phyloP scores from a whole-genome alignment of 2,888 invertebrate genomes.

The Pyralis farinalis region DNA sequence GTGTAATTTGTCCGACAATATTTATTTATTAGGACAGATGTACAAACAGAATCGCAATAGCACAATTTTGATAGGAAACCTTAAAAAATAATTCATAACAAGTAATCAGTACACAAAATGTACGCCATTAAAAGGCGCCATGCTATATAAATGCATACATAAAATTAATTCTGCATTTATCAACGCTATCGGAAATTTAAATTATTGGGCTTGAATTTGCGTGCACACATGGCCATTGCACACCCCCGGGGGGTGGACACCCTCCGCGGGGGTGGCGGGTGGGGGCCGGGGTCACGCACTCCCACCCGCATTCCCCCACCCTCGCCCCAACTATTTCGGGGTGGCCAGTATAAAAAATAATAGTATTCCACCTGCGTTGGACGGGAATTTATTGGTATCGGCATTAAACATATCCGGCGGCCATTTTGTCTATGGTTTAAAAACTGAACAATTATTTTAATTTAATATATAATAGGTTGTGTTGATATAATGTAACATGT shows the following conservation, averaged over 20 bases:
- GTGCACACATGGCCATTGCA: constrained; percentile 72
- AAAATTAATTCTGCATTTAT: constrained; percentile 67
- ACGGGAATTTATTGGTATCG: constrained; percentile 64
- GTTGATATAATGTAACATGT: no score
- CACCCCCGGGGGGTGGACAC: constrained; percentile 12
- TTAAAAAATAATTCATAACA: not conserved
- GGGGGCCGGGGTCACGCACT: constrained; percentile 58
- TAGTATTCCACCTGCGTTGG: constrained; percentile 73
- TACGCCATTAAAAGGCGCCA: not conserved
- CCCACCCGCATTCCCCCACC: constrained; percentile 55
- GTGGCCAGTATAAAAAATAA: constrained; percentile 73
- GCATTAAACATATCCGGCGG: constrained; percentile 60
- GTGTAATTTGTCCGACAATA: no score
- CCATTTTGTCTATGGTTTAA: constrained; percentile 44
- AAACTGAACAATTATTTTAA: no score
- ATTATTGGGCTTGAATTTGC: constrained; percentile 76
- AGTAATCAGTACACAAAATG: constrained; percentile 2
- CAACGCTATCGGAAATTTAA: constrained; percentile 74
- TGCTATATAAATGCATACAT: constrained; percentile 24
- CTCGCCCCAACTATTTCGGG: constrained; percentile 68
- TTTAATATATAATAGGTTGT: no score
- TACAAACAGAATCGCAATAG: no score
- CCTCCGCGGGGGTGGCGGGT: constrained; percentile 26
- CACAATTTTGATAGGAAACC: no score
- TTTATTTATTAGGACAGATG: no score